Base-by-base conservation (phyloP, 2,113 vertebrate species). In the Thamnaconus septentrionalis region DNA sequence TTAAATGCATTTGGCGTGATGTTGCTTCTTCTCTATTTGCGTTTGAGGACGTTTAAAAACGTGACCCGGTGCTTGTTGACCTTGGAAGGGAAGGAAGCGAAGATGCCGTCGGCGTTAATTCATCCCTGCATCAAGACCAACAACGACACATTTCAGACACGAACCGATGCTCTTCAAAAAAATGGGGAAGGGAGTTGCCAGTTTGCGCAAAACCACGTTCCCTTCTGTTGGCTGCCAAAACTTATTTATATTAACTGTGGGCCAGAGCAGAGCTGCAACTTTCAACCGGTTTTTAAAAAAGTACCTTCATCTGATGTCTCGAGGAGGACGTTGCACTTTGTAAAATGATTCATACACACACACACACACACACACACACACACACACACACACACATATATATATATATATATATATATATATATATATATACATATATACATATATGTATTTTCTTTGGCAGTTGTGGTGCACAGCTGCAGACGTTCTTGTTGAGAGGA, bases 1-100 rank as follows among this genome's bases (percentile, higher is more conserved):
- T 86, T 80, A 53, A 69, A 75, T 74, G 56, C 60, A 78, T 85
- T 76, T 85, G 69, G 73, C 65, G 76, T 77, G 50, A 79, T 54
- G 52, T 73, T 82, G 61, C 83, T 56, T 83, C 48, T 50, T 31
- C 48, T 82, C 53, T 69, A 42, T 77, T 70, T 51, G 70, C 73
- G 73, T 85, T 87, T 78, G 63, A 62, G 66, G 50, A 58, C 40
- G 71, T 59, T 54, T 59, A 8, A 52, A 73, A 68, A 70, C 73
- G 59, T 64, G 57, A 69, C 48, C 47, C 61, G 58, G 45, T 40
- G 53, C 49, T 52, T 4, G 61, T 46, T 58, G 0, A 53, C 18
- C 18, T 31, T 31, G 18, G 18, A 31, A 31, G 18, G 18, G 18
- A 31, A 31, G 18, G 18, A 31, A 2, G 18, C 2, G 18, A 31